Evolutionary conservation across 2,888 invertebrate genomes (phyloP), one percentile per base, ranked within the genome.

Genomic region (Cryptus armator): DNA sequence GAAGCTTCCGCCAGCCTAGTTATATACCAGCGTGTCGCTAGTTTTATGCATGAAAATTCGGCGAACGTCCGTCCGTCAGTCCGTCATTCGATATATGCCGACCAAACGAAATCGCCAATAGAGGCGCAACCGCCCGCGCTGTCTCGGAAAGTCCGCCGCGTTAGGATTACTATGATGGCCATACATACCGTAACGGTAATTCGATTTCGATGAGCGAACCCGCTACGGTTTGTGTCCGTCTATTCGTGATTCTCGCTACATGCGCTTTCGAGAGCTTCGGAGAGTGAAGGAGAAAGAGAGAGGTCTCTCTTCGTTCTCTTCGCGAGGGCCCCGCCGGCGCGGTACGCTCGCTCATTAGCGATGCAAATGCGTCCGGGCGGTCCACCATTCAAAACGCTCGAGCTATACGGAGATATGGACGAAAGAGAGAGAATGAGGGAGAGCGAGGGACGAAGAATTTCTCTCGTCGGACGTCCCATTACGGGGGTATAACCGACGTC

Each of bases 291-390:
- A 24, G 81, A 70, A 51, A 81, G 81, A 68, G 77, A 74, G 83
- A 48, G 71, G 1, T 5, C 7, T 78, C 7, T 78, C 80, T 77
- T 51, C 29, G 82, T 83, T 76, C 84, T 72, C 78, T 59, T 37
- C 37, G 37, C 37, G 24, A 43, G 68, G 46, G 79, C 77, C 77
- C 74, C 83, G 81, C 76, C 84, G 66, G 81, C 67, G 66, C 51
- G 79, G 79, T 75, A 80, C 84, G 81, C 81, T 83, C 87, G 83
- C 87, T 87, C 87, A 87, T 87, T 87, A 87, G 84, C 79, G 87
- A 87, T 87, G 87, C 87, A 87, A 87, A 87, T 87, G 87, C 87
- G 86, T 80, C 81, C 86, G 83, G 86, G 86, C 86, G 87, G 86
- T 87, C 83, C 84, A 87, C 87, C 87, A 87, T 87, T 87, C 86